Percentiles rank a stretch among this genome's conserved stretches.
phyloP scores from a whole-genome alignment of 2,888 invertebrate genomes.

The Andrena dorsata region DNA sequence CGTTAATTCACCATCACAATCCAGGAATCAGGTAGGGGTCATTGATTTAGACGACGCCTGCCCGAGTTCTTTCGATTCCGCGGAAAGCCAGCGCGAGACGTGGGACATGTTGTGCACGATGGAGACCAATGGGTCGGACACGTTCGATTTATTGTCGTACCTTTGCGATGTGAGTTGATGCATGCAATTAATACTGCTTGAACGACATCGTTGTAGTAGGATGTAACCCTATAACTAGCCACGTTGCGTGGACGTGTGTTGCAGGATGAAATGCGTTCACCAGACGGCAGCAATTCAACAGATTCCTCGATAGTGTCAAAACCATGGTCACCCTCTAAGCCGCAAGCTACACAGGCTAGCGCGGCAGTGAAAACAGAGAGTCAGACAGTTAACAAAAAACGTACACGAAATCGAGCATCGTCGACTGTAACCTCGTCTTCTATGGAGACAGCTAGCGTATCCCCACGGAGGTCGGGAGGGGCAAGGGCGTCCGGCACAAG shows the following conservation, averaged over 20 bases:
- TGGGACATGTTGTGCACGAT: slow-evolving; percentile 76
- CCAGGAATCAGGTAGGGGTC: slow-evolving; percentile 30
- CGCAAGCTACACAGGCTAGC: slow-evolving; percentile 31
- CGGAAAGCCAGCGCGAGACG: slow-evolving; percentile 62
- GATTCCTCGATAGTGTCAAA: slow-evolving; percentile 69
- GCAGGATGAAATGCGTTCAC: slow-evolving; percentile 77
- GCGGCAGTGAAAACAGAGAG: slow-evolving; percentile 51
- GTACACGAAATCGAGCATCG: slow-evolving; percentile 40
- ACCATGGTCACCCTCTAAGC: slow-evolving; percentile 42
- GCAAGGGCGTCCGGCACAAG: slow-evolving; percentile 29
- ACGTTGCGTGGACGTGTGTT: slow-evolving; percentile 44
- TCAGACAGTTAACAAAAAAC: background rate
- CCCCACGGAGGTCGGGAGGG: slow-evolving; percentile 60
- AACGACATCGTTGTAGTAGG: background rate
- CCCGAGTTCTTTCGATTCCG: slow-evolving; percentile 57
- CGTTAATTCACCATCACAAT: slow-evolving; percentile 40
- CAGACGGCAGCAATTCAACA: slow-evolving; percentile 73
- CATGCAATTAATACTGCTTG: background rate
- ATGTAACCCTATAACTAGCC: background rate
- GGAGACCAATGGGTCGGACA: slow-evolving; percentile 73
- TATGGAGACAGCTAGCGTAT: slow-evolving; percentile 29
- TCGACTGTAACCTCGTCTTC: slow-evolving; percentile 64
- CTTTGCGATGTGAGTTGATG: slow-evolving; percentile 81
- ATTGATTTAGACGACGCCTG: slow-evolving; percentile 60
- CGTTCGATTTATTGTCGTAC: slow-evolving; percentile 83